A percentile compares a stretch with the other conserved stretches of the same genome.
phyloP scores from a whole-genome alignment of 1,140 invertebrate species.

The Papilio aristodemus region DNA sequence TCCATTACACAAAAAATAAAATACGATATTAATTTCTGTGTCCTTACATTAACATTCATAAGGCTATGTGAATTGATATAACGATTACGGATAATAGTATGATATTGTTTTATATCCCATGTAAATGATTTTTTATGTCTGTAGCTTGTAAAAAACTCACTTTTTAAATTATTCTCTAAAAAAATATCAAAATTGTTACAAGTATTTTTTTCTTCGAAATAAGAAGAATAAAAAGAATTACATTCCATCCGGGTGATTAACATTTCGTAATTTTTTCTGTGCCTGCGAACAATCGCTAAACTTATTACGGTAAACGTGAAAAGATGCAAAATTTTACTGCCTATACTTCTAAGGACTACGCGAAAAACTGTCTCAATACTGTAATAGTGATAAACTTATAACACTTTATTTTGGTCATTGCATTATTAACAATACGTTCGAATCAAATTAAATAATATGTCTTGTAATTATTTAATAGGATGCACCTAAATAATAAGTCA shows the following conservation, averaged over 20 bases:
- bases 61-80: neutral
- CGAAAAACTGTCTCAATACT: conserved; percentile 19
- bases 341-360: conserved; percentile 36
- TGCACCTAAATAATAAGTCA: no score
- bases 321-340: conserved; percentile 33
- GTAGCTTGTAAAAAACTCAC: neutral
- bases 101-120: neutral
- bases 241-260: conserved; percentile 44
- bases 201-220: neutral
- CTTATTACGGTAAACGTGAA: neutral
- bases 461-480: no score
- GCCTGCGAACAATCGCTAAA: conserved; percentile 44
- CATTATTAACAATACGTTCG: neutral
- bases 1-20: neutral
- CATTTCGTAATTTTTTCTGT: conserved; percentile 48
- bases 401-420: conserved; percentile 2
- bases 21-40: neutral
- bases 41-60: neutral
- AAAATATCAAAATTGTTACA: conserved; percentile 3
- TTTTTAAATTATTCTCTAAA: neutral
- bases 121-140: conserved; percentile 1
- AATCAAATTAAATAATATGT: neutral
- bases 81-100: neutral
- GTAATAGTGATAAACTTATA: neutral
- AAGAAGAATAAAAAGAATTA: neutral